Base-by-base conservation (phyloP, 2,113 vertebrate genomes). In the zebrafish (Danio rerio) region DNA sequence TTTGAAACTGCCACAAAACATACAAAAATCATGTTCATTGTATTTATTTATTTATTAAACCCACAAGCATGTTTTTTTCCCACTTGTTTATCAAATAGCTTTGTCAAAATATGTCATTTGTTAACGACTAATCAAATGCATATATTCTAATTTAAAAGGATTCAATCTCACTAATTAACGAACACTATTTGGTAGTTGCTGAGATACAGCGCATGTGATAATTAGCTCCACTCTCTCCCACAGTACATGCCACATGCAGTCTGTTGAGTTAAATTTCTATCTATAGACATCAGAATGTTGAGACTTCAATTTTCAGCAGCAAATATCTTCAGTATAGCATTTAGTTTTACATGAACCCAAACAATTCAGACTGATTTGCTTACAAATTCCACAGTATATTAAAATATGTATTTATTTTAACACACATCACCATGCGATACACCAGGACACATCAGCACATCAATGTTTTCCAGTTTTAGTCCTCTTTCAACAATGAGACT, bases 301-400 rank as follows among this genome's bases (percentile, higher is more conserved):
- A n/a, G 50, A n/a, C 9, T 11, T 47, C 10, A 47, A 69, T 49
- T 18, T 49, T 42, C 20, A 72, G 21, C 15, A 72, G 21, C 12
- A 52, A 53, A 40, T 52, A 5, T 20, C 47, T 53, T 72, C 21
- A 42, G 42, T 40, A 9, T 49, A 16, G 50, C 5, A 8, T 15
- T 40, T 72, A 11, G 70, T 73, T 55, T 53, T 73, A 56, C 16
- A 55, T 58, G 53, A 7, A 45, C 15, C 31, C 72, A 59, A 75
- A 74, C 21, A 74, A 12, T 18, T 47, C 8, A 59, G 42, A 59
- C 16, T 59, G 42, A 75, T 75, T 43, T 75, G 73, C 42, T 75
- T 47, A 20, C 73, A 20, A 11, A 59, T 31, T 31, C 31, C 3
- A 31, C 31, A 31, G 31, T 31, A 31, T 31, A 31, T 31, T 31